phyloP scores from a whole-genome alignment of 2,797 vertebrate species.

The Miichthys miiuy region DNA sequence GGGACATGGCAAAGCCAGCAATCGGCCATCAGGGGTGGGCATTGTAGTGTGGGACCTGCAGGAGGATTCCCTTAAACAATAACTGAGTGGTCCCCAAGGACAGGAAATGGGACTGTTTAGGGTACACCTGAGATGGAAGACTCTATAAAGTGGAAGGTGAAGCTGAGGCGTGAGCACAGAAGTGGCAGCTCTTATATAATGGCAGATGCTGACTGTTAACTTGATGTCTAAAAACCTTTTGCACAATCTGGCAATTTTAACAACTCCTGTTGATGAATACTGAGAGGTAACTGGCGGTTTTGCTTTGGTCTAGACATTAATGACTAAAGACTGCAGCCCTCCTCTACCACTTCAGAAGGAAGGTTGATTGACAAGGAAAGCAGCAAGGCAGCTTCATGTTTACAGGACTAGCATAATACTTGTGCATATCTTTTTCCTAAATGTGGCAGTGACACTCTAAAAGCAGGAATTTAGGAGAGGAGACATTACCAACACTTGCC shows the following conservation, averaged over 20 bases:
- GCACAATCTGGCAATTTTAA: conserved; percentile 10
- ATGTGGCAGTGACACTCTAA: conserved; percentile 1
- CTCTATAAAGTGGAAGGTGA: neutral
- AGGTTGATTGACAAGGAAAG: conserved; percentile 10
- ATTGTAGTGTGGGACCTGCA: neutral
- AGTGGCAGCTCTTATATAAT: neutral
- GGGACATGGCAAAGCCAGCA: neutral
- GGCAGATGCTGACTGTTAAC: conserved; percentile 4
- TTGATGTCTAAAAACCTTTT: conserved; percentile 19
- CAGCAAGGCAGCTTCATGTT: neutral
- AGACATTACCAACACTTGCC: neutral
- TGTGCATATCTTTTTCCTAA: neutral
- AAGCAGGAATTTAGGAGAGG: neutral
- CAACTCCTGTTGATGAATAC: conserved; percentile 4
- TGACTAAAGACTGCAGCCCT: neutral
- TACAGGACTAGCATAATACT: neutral
- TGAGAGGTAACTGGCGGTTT: neutral
- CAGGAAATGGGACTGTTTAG: neutral
- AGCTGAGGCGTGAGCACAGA: neutral
- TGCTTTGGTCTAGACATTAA: conserved; percentile 7
- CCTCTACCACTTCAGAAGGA: conserved; percentile 2
- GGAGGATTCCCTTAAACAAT: neutral
- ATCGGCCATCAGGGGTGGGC: neutral
- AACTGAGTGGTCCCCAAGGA: neutral
- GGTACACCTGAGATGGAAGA: neutral